Evolutionary conservation across 2,113 vertebrate species (phyloP).

Genomic region (Sinocyclocheilus anshuiensis): DNA sequence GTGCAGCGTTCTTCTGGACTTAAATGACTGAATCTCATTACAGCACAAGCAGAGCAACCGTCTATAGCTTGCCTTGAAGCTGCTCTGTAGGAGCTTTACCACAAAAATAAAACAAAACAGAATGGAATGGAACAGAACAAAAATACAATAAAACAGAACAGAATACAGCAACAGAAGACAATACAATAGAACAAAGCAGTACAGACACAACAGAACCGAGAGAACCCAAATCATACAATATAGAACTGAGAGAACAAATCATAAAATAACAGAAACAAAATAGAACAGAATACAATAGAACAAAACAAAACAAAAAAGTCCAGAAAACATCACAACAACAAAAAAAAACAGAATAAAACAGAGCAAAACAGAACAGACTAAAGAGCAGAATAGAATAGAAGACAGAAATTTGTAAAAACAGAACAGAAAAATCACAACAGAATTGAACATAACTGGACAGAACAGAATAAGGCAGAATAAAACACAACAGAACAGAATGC

Average conservation of each 20-base stretch:
- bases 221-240: neutral
- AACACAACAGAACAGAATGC: neutral
- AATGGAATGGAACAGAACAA: neutral
- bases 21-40: conserved; percentile 25
- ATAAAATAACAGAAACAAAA: neutral
- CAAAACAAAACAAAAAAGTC: neutral
- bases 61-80: neutral
- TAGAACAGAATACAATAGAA: neutral
- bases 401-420: neutral
- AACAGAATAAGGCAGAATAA: neutral
- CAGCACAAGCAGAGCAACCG: neutral
- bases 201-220: neutral
- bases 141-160: neutral
- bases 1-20: conserved; percentile 1
- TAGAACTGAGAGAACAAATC: neutral
- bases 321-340: neutral
- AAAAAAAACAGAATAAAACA: too few relatives aligned
- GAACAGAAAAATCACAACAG: neutral
- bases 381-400: neutral
- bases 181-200: neutral
- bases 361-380: neutral
- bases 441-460: neutral
- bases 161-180: neutral
- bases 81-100: neutral
- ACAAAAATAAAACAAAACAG: neutral